Conservation (phyloP, 1,140 invertebrate species). For the Physella acuta region DNA sequence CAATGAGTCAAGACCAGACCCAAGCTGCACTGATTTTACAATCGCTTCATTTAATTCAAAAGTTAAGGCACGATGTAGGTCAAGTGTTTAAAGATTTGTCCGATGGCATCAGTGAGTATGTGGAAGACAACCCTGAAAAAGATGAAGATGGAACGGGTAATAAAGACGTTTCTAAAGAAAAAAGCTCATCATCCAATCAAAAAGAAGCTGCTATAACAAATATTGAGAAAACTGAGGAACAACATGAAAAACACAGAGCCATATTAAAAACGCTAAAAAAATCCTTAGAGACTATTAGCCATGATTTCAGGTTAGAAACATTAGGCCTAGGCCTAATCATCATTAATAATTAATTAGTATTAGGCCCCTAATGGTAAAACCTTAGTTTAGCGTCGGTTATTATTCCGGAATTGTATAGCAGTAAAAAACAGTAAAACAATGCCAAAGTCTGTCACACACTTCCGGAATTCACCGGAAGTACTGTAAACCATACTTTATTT, state of each 20-base stretch:
- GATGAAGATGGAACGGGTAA: slow-evolving; percentile 13
- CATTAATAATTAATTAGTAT: no score
- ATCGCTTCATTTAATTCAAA: slow-evolving; percentile 21
- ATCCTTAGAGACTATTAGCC: slow-evolving; percentile 22
- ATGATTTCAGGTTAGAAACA: slow-evolving; percentile 23
- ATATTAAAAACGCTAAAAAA: slow-evolving; percentile 22
- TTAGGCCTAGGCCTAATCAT: no score
- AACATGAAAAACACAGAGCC: slow-evolving; percentile 23
- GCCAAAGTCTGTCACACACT: no score
- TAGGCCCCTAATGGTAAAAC: no score
- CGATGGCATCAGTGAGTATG: slow-evolving; percentile 24
- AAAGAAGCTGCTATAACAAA: not conserved
- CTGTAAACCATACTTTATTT: no score
- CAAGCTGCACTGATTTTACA: slow-evolving; percentile 9
- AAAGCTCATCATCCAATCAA: not conserved
- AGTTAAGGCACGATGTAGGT: slow-evolving; percentile 15
- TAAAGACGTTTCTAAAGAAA: slow-evolving; percentile 5
- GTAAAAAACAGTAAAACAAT: no score
- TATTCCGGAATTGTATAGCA: no score
- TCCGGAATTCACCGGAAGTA: no score
- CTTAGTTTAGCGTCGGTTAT: no score
- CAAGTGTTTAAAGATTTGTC: slow-evolving; percentile 27
- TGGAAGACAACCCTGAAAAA: slow-evolving; percentile 11
- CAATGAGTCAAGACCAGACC: slow-evolving; percentile 15
- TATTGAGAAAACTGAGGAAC: slow-evolving; percentile 15